A percentile compares a stretch with the other conserved stretches of the same genome.
Conservation (phyloP, 1,140 invertebrate genomes). For the Elysia chlorotica region DNA sequence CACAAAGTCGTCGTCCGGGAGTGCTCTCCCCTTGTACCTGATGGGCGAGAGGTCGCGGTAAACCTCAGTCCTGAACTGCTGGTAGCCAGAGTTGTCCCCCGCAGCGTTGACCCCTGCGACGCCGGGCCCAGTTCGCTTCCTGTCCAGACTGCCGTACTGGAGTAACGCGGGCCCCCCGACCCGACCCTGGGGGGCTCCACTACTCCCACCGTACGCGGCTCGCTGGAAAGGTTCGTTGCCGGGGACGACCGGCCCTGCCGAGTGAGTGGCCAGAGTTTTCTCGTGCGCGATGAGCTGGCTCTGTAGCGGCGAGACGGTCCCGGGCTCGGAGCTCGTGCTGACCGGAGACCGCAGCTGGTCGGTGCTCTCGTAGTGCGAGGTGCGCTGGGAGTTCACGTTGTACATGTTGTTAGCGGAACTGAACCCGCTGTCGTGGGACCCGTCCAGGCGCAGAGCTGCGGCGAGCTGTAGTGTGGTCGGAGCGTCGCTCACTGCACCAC, state of each 20-base stretch:
- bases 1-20: too few relatives aligned
- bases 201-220: too few relatives aligned
- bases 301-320: conserved; percentile 9
- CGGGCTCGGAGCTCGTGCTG: conserved; percentile 28
- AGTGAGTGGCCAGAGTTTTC: neutral
- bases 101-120: too few relatives aligned
- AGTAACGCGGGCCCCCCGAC: neutral
- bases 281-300: conserved; percentile 3
- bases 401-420: conserved; percentile 51
- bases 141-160: conserved; percentile 47
- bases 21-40: neutral
- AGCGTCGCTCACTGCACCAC: neutral
- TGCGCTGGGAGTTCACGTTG: conserved; percentile 43
- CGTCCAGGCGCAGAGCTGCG: conserved; percentile 24
- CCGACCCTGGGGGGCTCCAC: neutral
- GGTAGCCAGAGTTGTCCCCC: too few relatives aligned
- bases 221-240: conserved; percentile 14
- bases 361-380: conserved; percentile 46
- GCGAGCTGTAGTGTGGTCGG: neutral
- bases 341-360: conserved; percentile 41
- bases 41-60: conserved; percentile 5
- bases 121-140: too few relatives aligned
- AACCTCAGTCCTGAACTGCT: conserved; percentile 7
- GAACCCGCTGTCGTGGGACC: conserved; percentile 42
- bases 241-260: neutral